Evolutionary conservation across 2,113 vertebrate genomes (phyloP), one percentile per base, ranked within the genome.

Genomic region (Daubentonia madagascariensis): DNA sequence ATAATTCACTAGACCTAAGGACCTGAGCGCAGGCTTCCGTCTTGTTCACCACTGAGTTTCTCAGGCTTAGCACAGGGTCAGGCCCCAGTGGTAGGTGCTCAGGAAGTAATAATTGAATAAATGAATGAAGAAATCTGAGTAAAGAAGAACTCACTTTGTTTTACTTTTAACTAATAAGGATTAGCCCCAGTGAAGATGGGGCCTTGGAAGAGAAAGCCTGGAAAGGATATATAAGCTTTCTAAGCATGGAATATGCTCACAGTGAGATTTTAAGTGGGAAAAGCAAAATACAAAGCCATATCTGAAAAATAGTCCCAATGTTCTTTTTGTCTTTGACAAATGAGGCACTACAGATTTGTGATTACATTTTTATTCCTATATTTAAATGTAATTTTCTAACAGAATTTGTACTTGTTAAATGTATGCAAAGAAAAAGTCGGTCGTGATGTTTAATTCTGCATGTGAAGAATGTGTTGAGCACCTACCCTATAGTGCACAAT

Each of bases 311-410:
- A 28, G 67, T 91, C 18, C 23, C 48, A 25, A 32, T 79, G 30
- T 18, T 43, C 86, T 85, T 67, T 93, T 67, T 94, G 76, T 88
- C 89, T 87, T 85, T 97, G 83, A 86, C 72, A 93, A 89, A 89
- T 92, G 81, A 97, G 83, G 57, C 67, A 63, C 81, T 67, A 81
- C 57, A 89, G 70, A 85, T 84, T 94, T 91, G 25, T 40, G 76
- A 92, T 75, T 81, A 48, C 40, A 48, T 91, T 83, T 87, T 32
- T 79, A 70, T 48, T 28, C 32, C 72, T 91, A 22, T 63, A 91
- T 95, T 96, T 96, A 91, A 94, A 68, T 96, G 61, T 72, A 85
- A 91, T 96, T 93, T 97, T 70, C 67, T 88, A 70, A 91, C 40
- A 28, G 57, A 72, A 43, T 83, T 37, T 81, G 59, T 81, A 18